Base-by-base conservation (phyloP, 2,113 vertebrate species). In the Oophaga pumilio region DNA sequence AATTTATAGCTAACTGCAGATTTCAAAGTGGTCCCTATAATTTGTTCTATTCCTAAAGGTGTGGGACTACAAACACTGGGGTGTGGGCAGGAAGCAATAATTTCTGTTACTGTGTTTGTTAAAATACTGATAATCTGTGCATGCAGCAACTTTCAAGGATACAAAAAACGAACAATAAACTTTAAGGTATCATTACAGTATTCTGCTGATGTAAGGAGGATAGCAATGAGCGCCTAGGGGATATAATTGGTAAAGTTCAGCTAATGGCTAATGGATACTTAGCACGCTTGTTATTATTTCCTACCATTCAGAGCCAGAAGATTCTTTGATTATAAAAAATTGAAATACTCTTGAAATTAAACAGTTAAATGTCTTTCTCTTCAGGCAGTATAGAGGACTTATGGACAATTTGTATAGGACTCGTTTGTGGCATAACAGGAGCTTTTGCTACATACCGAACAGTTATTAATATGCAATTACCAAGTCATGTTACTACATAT, bases 101-200 rank as follows among this genome's bases (percentile, higher is more conserved):
- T 68, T 83, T 52, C 33, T 82, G 80, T 24, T 50, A 82, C 50
- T 82, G 33, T 62, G 79, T 66, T n/a, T 82, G 28, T 66, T 49
- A 66, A 49, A 62, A 66, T 22, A 66, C 62, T 82, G 43, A 66
- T 43, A 50, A 66, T 52, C 18, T 66, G 43, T 50, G 80, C n/a
- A 82, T 49, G 80, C 57, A 66, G 28, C 62, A 82, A 50, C 43
- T 66, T 50, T 62, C 33, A 82, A 82, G 79, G 79, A 79, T 57
- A 79, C 12, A 59, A 79, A 57, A 43, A 57, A 57, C 71, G 52
- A 57, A 57, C 50, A 56, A 56, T 56, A 57, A 26, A 79, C 76
- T 79, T 79, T 79, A 79, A 79, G 53, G 76, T 79, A 79, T 57
- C 53, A 57, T 74, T 79, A 79, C 76, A 79, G 52, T 57, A 28